Base-by-base conservation (phyloP, 2,113 vertebrate genomes). In the Neoarius graeffei region DNA sequence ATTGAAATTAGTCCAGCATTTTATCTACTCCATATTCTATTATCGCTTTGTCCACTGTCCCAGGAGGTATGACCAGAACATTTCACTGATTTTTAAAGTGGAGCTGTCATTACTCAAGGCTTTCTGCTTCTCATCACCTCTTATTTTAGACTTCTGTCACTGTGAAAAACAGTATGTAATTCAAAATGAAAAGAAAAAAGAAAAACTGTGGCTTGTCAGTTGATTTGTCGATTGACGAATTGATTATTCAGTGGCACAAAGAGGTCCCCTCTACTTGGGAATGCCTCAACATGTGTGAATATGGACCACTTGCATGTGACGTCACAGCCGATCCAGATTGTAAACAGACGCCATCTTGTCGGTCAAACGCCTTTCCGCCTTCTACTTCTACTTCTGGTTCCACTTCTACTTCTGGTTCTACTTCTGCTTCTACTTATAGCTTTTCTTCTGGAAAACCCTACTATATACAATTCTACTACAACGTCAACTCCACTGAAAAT, bases 281-380 rank as follows among this genome's bases (percentile, higher is more conserved):
- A 89, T 85, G 62, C 91, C 86, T 89, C 66, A 89, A 84, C 88
- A 88, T 42, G 59, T 84, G 71, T 89, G 1, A 35, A 35, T 35
- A 35, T n/a, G n/a, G n/a, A n/a, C n/a, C n/a, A n/a, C n/a, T n/a
- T n/a, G n/a, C n/a, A n/a, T n/a, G n/a, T n/a, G n/a, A n/a, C n/a
- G n/a, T n/a, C n/a, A n/a, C n/a, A n/a, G n/a, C n/a, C n/a, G n/a
- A n/a, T n/a, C n/a, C n/a, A n/a, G n/a, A n/a, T n/a, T n/a, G n/a
- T n/a, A n/a, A n/a, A n/a, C n/a, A n/a, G n/a, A n/a, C n/a, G n/a
- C n/a, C n/a, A n/a, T n/a, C n/a, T n/a, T n/a, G n/a, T n/a, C n/a
- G n/a, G n/a, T n/a, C n/a, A n/a, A n/a, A n/a, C n/a, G n/a, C n/a
- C n/a, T n/a, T n/a, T n/a, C n/a, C n/a, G n/a, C n/a, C n/a, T n/a